phyloP scores from a whole-genome alignment of 2,797 vertebrate genomes.

The Allobates femoralis region DNA sequence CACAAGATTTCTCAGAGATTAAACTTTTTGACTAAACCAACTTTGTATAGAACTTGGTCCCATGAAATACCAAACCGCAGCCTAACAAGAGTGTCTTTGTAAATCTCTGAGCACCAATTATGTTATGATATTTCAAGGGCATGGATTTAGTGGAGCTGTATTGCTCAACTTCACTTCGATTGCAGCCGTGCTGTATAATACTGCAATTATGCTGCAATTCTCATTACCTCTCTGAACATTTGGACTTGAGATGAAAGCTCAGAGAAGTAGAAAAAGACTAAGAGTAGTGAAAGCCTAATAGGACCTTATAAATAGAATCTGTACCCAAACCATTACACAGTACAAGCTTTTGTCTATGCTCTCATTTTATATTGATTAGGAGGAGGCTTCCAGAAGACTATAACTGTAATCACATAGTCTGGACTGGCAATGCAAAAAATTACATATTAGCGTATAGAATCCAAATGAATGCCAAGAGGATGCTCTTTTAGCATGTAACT shows the following conservation, averaged over 20 bases:
- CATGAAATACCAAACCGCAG: conserved; percentile 22
- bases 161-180: conserved; percentile 21
- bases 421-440: not conserved
- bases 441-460: too few species aligned
- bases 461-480: too few species aligned
- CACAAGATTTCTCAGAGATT: conserved; percentile 29
- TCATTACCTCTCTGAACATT: conserved; percentile 28
- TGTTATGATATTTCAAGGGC: conserved; percentile 35
- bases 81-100: conserved; percentile 14
- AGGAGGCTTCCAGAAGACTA: not conserved
- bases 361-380: not conserved
- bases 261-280: not conserved
- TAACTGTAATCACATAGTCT: not conserved
- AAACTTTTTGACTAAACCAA: conserved; percentile 39
- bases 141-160: conserved; percentile 26
- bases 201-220: conserved; percentile 30
- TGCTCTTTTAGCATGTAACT: too few species aligned
- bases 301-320: not conserved
- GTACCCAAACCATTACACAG: not conserved
- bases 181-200: conserved; percentile 7
- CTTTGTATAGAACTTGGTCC: conserved; percentile 24
- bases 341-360: not conserved
- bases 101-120: conserved; percentile 31
- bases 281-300: not conserved
- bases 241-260: conserved; percentile 1